Base-by-base conservation (phyloP, 64 coral and sea anemone species). In the Stylophora pistillata region DNA sequence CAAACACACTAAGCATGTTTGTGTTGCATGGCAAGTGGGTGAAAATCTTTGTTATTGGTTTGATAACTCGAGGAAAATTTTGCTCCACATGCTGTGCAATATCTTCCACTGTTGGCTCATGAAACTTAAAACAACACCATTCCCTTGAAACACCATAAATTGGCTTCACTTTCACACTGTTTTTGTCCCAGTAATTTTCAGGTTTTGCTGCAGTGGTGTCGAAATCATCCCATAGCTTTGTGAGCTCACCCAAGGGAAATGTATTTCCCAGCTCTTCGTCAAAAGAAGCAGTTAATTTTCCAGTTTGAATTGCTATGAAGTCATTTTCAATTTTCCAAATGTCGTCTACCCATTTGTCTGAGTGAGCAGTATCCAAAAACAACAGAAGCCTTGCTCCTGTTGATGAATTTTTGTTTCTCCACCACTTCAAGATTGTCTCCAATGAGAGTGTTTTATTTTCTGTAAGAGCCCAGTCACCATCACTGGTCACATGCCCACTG, bases 361-460 rank as follows among this genome's bases (percentile, higher is more conserved):
- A 99, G 78, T 99, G 93, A 52, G 94, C 90, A 70, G 97, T 99
- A 55, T 99, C 97, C 0, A 99, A 91, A 65, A 99, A 88, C 60
- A 99, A 53, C 31, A 99, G 93, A 41, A 99, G 54, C 21, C 97
- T 82, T 85, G 97, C 81, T 53, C 93, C 97, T 17, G 82, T 95
- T 18, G 33, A 74, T n/a, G 76, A 62, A 68, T 99, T 95, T 25
- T 72, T 74, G 23, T 91, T 82, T 77, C 82, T 95, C 97, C 97
- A 99, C 88, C 91, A 87, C 18, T 87, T 85, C 3, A 91, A 63
- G 56, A 99, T 92, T 29, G 53, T 92, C 2, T 86, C 77, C 61
- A 99, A 93, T 16, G 88, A 78, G 0, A 95, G 84, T 23, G 93
- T 64, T 34, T 99, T 99, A n/a, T 91, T 74, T 32, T 99, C 97